A percentile compares a stretch with the other conserved stretches of the same genome.
Evolutionary conservation across 2,113 vertebrate species (phyloP).

Genomic region (Melanostigma gelatinosum): DNA sequence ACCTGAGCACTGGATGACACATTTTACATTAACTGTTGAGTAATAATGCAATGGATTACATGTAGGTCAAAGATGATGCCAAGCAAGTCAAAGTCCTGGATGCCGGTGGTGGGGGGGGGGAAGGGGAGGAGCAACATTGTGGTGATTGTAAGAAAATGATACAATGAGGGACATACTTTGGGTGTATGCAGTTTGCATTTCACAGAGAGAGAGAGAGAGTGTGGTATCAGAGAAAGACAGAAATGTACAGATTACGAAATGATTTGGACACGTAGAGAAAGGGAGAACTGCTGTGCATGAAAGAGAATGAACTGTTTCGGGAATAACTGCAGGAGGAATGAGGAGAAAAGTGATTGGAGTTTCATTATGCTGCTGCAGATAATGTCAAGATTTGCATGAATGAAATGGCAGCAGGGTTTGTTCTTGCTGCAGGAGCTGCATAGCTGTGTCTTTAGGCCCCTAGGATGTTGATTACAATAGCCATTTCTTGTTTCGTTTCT

Average conservation of each 20-base stretch:
- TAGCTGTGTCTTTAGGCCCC: slow-evolving; percentile 22
- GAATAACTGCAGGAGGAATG: slow-evolving; percentile 7
- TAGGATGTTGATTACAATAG: slow-evolving; percentile 12
- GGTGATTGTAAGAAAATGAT: background rate
- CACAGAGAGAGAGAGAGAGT: background rate
- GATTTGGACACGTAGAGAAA: background rate
- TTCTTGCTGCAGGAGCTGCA: slow-evolving; percentile 12
- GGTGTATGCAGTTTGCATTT: background rate
- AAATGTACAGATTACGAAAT: background rate
- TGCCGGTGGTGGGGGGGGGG: too few species aligned
- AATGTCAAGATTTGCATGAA: slow-evolving; percentile 71
- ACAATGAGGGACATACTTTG: too few species aligned
- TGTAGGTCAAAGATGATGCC: background rate
- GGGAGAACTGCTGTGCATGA: background rate
- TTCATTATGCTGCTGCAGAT: slow-evolving; percentile 49
- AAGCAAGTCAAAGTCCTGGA: background rate
- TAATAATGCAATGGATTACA: background rate
- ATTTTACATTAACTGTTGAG: background rate
- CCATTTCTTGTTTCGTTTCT: background rate
- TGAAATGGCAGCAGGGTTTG: slow-evolving; percentile 43
- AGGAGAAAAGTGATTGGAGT: slow-evolving; percentile 25
- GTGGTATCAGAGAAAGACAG: background rate
- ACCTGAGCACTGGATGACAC: background rate
- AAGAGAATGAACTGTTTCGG: background rate
- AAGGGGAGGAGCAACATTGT: background rate